Evolutionary conservation across 2,888 invertebrate genomes (phyloP).

Genomic region (Oscheius sp.): DNA sequence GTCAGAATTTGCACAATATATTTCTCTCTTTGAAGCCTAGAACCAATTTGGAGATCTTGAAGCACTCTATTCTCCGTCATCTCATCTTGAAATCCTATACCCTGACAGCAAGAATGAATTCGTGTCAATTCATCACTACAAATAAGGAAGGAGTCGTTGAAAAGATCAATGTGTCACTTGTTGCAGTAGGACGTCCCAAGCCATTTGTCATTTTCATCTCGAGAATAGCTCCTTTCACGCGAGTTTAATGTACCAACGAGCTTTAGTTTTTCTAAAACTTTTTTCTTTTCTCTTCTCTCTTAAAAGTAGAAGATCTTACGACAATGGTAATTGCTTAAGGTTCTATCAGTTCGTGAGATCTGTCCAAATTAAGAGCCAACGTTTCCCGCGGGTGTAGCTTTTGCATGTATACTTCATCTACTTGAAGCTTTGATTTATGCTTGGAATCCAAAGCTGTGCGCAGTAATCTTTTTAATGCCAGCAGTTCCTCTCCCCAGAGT

Average conservation of each 20-base stretch:
- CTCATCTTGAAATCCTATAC: no score
- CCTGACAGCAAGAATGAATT: no score
- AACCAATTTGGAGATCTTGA: no score
- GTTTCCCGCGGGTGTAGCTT: no score
- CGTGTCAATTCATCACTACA: no score
- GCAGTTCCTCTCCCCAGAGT: conserved; percentile 23
- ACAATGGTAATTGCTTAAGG: background rate
- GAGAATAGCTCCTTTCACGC: background rate
- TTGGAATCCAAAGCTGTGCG: background rate
- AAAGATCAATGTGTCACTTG: conserved; percentile 4
- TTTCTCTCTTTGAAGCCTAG: no score
- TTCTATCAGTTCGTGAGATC: conserved; percentile 4
- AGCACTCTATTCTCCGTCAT: no score
- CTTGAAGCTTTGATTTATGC: conserved; percentile 10
- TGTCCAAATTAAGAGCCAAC: background rate
- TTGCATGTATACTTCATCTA: background rate
- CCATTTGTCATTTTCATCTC: background rate
- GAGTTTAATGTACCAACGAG: background rate
- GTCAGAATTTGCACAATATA: no score
- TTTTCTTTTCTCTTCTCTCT: background rate
- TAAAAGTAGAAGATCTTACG: background rate
- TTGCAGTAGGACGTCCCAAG: background rate
- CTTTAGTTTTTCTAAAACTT: background rate
- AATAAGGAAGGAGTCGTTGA: no score
- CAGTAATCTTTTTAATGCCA: conserved; percentile 28